Conservation (phyloP, 2,888 invertebrate genomes). For the Tipula helvola region DNA sequence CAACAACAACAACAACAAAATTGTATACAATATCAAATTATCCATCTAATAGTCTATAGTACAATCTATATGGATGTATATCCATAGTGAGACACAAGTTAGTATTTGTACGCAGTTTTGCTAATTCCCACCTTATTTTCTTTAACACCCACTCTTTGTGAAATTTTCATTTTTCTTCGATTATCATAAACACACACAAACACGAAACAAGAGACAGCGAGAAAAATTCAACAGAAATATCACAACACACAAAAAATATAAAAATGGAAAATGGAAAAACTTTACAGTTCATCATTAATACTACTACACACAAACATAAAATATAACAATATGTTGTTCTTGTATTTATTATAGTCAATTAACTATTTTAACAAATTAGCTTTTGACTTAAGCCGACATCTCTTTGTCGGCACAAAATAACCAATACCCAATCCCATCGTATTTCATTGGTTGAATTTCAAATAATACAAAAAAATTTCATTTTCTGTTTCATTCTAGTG, state of each 20-base stretch:
- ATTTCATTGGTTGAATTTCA: neutral
- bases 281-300: neutral
- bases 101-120: neutral
- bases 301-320: neutral
- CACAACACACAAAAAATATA: neutral
- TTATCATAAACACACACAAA: neutral
- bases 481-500: neutral
- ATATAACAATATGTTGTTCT: neutral
- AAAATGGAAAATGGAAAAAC: neutral
- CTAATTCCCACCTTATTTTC: neutral
- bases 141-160: neutral
- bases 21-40: neutral
- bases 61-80: neutral
- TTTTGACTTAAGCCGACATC: slow-evolving; percentile 12
- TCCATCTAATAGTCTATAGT: neutral
- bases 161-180: neutral
- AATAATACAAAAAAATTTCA: neutral
- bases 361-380: slow-evolving; percentile 12
- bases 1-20: neutral
- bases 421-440: neutral
- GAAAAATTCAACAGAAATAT: neutral
- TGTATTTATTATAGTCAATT: slow-evolving; percentile 10
- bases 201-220: neutral
- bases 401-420: slow-evolving; percentile 9
- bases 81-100: neutral